Conservation (phyloP, 1,140 invertebrate genomes). For the Euborellia annulipes region DNA sequence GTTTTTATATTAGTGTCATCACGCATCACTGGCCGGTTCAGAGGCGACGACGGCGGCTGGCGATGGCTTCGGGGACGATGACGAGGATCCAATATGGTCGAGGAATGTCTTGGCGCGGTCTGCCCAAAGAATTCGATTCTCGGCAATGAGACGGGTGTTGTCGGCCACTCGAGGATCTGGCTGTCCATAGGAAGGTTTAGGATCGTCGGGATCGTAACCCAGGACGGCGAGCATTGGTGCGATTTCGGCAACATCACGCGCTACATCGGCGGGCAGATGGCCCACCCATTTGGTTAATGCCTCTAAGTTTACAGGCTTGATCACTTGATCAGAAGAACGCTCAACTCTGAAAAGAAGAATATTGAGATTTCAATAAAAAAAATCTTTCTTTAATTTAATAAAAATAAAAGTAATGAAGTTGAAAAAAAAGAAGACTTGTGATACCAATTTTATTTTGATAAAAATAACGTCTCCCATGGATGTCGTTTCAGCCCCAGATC, state of each 20-base stretch:
- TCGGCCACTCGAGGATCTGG: slow-evolving; percentile 70
- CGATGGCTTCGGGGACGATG: slow-evolving; percentile 4
- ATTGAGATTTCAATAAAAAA: slow-evolving; percentile 1
- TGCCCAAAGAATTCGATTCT: slow-evolving; percentile 20
- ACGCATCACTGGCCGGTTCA: too few species aligned
- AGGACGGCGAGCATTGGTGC: slow-evolving; percentile 83
- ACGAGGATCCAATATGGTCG: slow-evolving; percentile 4
- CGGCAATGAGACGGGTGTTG: slow-evolving; percentile 43
- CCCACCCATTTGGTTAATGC: slow-evolving; percentile 95
- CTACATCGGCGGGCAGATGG: slow-evolving; percentile 76
- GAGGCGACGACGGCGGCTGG: too few species aligned
- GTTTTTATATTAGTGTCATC: too few species aligned
- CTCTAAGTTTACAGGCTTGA: slow-evolving; percentile 94
- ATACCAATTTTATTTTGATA: too few species aligned
- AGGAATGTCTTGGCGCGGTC: slow-evolving; percentile 10
- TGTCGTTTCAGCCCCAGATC: too few species aligned
- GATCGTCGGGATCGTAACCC: slow-evolving; percentile 86
- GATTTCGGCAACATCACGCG: slow-evolving; percentile 75
- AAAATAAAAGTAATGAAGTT: not conserved
- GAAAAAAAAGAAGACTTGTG: too few species aligned
- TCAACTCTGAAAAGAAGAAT: slow-evolving; percentile 61
- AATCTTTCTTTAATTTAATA: not conserved
- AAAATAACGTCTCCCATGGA: too few species aligned
- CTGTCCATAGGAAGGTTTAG: slow-evolving; percentile 83
- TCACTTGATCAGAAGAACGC: slow-evolving; percentile 94